Conservation (phyloP, 2,797 vertebrate species). For the Chiroxiphia lanceolata region DNA sequence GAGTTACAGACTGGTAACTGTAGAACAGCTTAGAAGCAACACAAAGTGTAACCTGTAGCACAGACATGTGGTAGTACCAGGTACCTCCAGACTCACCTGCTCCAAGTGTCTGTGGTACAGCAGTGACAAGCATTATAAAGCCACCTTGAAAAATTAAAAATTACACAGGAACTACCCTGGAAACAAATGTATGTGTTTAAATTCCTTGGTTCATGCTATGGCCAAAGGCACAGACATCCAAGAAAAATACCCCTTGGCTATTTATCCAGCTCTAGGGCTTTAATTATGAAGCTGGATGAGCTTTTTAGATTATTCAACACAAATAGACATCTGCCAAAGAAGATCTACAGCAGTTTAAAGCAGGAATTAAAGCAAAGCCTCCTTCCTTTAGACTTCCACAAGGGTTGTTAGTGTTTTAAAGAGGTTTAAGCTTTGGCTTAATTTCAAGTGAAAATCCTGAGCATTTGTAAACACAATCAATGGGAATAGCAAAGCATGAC, state of each 20-base stretch:
- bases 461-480: neutral
- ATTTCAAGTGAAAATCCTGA: slow-evolving; percentile 30
- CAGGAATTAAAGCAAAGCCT: slow-evolving; percentile 45
- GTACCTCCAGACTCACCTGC: neutral
- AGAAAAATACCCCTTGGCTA: neutral
- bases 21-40: neutral
- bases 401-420: slow-evolving; percentile 24
- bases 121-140: neutral
- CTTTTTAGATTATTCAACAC: neutral
- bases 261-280: neutral
- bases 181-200: neutral
- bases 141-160: neutral
- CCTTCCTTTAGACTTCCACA: neutral
- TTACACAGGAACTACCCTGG: neutral
- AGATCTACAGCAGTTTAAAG: neutral
- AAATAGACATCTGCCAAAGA: slow-evolving; percentile 7
- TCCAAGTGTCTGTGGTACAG: neutral
- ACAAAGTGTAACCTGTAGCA: neutral
- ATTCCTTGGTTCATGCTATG: neutral
- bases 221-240: neutral
- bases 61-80: neutral
- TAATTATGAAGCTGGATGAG: neutral
- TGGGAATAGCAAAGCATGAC: neutral
- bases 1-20: neutral
- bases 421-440: slow-evolving; percentile 59